A percentile compares a stretch with the other conserved stretches of the same genome.
Conservation (phyloP, 1,140 invertebrate species). For the Xylocopa sonorina region DNA sequence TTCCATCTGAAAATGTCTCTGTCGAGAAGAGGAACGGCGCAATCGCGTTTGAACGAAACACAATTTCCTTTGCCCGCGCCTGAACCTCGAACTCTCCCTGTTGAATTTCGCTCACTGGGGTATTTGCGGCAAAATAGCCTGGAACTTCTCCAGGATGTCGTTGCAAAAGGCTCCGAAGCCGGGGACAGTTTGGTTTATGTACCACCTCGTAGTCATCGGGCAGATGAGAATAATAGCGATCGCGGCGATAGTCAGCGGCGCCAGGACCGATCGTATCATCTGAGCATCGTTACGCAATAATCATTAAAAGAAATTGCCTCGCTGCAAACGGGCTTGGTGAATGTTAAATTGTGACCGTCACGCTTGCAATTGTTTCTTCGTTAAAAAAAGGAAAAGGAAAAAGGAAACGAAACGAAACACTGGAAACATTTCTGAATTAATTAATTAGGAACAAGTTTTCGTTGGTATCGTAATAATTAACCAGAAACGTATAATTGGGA, state of each 20-base stretch:
- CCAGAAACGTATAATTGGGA: neutral
- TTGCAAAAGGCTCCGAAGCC: constrained; percentile 35
- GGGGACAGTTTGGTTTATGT: constrained; percentile 54
- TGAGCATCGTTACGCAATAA: neutral
- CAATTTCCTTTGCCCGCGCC: neutral
- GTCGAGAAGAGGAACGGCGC: neutral
- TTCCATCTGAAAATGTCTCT: neutral
- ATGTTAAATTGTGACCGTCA: too few species aligned
- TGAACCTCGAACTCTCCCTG: neutral
- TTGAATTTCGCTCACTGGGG: neutral
- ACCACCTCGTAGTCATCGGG: constrained; percentile 67
- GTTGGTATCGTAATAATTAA: neutral
- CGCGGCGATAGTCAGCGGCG: constrained; percentile 57
- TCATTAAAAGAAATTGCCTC: neutral
- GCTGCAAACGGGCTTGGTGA: neutral
- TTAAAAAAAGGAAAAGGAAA: too few species aligned
- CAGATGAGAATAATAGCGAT: constrained; percentile 69
- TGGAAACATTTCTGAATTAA: neutral
- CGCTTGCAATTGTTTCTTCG: too few species aligned
- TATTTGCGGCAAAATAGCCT: neutral
- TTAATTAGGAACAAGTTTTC: neutral
- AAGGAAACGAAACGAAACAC: too few species aligned
- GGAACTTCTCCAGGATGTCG: constrained; percentile 50
- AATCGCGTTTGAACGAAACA: neutral
- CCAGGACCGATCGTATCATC: constrained; percentile 63